Conservation (phyloP, 2,113 vertebrate genomes). For the Poicephalus gulielmi region DNA sequence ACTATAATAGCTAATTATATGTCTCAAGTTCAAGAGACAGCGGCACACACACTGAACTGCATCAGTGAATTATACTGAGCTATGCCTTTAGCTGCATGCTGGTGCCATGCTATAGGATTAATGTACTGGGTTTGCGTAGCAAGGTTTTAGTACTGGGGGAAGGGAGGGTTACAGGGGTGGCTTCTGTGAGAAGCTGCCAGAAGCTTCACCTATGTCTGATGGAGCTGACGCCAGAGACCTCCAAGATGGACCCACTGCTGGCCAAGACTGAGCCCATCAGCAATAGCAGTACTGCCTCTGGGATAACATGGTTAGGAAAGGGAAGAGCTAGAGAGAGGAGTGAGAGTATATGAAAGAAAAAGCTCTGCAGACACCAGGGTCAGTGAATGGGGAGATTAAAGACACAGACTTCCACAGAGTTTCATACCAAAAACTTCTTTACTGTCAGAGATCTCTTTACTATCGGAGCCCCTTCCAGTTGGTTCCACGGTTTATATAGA, state of each 20-base stretch:
- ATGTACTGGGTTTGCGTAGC: neutral
- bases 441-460: too few relatives aligned
- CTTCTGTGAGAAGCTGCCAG: neutral
- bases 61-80: neutral
- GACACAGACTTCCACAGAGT: too few relatives aligned
- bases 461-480: too few relatives aligned
- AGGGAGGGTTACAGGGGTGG: neutral
- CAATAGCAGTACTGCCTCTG: neutral
- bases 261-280: neutral
- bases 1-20: neutral
- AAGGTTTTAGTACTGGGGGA: neutral
- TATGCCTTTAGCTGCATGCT: neutral
- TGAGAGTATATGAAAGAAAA: neutral
- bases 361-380: neutral
- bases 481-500: too few relatives aligned
- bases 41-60: accelerated
- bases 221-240: neutral
- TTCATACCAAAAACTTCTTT: too few relatives aligned
- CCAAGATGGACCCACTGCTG: neutral
- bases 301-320: neutral
- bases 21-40: neutral
- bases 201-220: neutral
- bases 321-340: neutral
- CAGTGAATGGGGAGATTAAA: neutral
- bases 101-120: neutral